Evolutionary conservation across 2,888 invertebrate species (phyloP), one percentile per base, ranked within the genome.

Genomic region (Eupithecia vulgata): DNA sequence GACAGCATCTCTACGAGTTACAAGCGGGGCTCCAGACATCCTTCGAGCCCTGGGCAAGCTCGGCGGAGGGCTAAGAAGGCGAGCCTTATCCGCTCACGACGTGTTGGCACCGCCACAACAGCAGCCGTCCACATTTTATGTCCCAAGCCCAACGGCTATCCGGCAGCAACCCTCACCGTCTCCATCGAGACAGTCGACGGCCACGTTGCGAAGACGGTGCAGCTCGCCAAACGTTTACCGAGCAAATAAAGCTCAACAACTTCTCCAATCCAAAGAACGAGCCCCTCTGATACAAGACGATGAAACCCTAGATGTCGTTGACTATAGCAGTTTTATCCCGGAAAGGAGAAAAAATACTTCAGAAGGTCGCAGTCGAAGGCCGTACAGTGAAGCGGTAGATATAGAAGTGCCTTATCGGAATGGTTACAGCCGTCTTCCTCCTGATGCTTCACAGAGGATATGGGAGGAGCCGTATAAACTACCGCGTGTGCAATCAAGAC

Each of bases 61-160:
- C 73, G 96, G 97, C 73, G 96, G 96, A 15, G 97, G 97, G 0
- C 89, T 97, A 73, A 92, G 96, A 66, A 91, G 96, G 70, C 93
- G 96, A 79, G 96, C 96, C 2, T 84, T 96, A 37, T 96, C 96
- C 68, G 96, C 96, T 15, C 96, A 96, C 80, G 96, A 97, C 82
- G 96, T 96, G 17, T 94, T 96, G 78, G 91, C 95, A 17, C 94
- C 95, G 42, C 95, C 94, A 1, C 94, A 91, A 74, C 94, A 95
- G 76, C 95, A 95, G 74, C 95, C 95, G n/a, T 93, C 96, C 3
- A 96, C 95, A 8, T 97, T 97, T 85, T 97, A 97, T 87, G 97
- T 97, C 42, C 97, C 97, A 72, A 96, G 96, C 85, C 95, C 95
- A 0, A 93, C 95, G 1, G 87, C 94, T 42, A 87, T 86, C 3